Evolutionary conservation across 2,888 invertebrate species (phyloP).

Genomic region (Trichopoda pennipes): DNA sequence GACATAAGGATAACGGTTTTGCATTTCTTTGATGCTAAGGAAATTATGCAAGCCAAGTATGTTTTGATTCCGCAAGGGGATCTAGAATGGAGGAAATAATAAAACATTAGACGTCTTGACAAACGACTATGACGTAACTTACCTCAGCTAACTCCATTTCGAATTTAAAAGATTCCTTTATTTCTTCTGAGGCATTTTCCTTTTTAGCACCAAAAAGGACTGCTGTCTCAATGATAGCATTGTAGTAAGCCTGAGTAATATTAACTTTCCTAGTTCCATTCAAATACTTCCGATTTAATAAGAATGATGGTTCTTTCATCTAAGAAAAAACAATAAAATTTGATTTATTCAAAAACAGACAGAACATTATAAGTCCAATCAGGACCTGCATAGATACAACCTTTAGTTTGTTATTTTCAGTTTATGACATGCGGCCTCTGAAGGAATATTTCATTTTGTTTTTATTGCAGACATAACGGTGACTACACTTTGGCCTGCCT

Average conservation of each 20-base stretch:
- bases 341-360: too few relatives aligned
- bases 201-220: conserved; percentile 91
- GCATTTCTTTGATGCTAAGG: conserved; percentile 90
- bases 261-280: conserved; percentile 91
- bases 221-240: conserved; percentile 93
- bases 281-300: conserved; percentile 91
- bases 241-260: conserved; percentile 91
- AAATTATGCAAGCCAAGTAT: conserved; percentile 97
- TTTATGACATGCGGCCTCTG: too few relatives aligned
- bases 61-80: conserved; percentile 93
- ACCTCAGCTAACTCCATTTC: conserved; percentile 96
- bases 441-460: too few relatives aligned
- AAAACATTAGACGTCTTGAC: not conserved
- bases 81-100: conserved; percentile 82
- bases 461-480: too few relatives aligned
- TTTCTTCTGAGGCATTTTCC: conserved; percentile 85
- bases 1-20: conserved; percentile 86
- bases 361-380: too few relatives aligned
- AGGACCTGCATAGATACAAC: too few relatives aligned
- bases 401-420: too few relatives aligned
- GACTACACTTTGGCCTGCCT: too few relatives aligned
- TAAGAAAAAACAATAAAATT: conserved; percentile 77
- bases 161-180: conserved; percentile 90
- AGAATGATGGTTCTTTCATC: conserved; percentile 93
- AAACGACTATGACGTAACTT: conserved; percentile 79